Evolutionary conservation across 2,113 vertebrate species (phyloP), one percentile per base, ranked within the genome.

Genomic region (Ciconia stormi): DNA sequence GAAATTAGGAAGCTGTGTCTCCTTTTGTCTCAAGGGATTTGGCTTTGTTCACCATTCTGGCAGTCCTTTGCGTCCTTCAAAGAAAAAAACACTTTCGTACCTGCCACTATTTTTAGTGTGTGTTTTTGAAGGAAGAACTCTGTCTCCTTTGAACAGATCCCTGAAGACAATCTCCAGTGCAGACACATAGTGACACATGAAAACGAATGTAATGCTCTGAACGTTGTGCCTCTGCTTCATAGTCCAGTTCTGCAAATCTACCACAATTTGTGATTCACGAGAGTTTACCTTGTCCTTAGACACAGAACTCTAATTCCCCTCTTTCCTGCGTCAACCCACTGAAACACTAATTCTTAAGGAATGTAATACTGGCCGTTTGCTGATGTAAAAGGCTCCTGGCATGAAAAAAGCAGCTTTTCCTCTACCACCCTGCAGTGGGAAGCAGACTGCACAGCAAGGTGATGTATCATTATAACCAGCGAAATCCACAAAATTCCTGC

Each of bases 321-420:
- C 62, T 82, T 77, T 74, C n/a, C 66, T 32, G 32, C 7, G 1
- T 62, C 70, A 89, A 69, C 44, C 67, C 38, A 77, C 78, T 12
- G 62, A 93, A 97, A 77, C n/a, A 15, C 49, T 47, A 85, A 73
- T 55, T 91, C 77, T 93, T 93, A 83, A 91, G 62, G 78, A 87
- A 69, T 0, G 2, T 23, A 63, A 84, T 55, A 49, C 40, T 42
- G 58, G 70, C 62, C 12, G 2, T 77, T 93, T 90, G n/a, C 74
- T 91, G 66, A 87, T 77, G 63, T 80, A 58, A 96, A 96, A 93
- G 62, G 11, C 50, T 87, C 67, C 89, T 77, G 50, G 47, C 36
- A 92, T 46, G 73, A 95, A 89, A 95, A 91, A 89, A 87, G 40
- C 87, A 95, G 87, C 50, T 85, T 96, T 96, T 91, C 47, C 65